A percentile compares a stretch with the other conserved stretches of the same genome.
phyloP scores from a whole-genome alignment of 2,797 vertebrate species.

The Myripristis murdjan region DNA sequence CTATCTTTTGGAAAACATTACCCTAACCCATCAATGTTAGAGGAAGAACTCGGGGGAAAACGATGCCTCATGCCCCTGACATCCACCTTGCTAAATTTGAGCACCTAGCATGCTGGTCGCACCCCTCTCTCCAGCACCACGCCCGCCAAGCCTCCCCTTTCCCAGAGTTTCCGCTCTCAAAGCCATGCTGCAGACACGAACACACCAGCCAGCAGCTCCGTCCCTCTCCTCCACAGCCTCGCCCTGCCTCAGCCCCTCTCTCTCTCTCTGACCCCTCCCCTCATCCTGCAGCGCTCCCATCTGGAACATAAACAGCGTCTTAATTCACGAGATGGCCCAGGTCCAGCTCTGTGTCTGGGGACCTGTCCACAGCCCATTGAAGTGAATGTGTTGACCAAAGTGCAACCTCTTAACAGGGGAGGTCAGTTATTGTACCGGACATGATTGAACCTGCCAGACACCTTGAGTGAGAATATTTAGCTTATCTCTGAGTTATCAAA shows the following conservation, averaged over 20 bases:
- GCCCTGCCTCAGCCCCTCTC: background rate
- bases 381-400: slow-evolving; percentile 55
- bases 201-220: slow-evolving; percentile 2
- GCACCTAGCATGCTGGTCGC: slow-evolving; percentile 8
- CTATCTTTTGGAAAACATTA: no score
- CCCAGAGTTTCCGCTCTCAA: slow-evolving; percentile 12
- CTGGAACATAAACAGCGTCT: slow-evolving; percentile 68
- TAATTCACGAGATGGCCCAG: slow-evolving; percentile 68
- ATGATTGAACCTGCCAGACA: slow-evolving; percentile 56
- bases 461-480: slow-evolving; percentile 38
- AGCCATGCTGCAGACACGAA: slow-evolving; percentile 20
- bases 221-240: slow-evolving; percentile 3
- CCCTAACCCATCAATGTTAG: no score
- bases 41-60: background rate
- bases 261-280: background rate
- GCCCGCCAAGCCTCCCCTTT: slow-evolving; percentile 6
- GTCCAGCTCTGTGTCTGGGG: slow-evolving; percentile 61
- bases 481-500: slow-evolving; percentile 40
- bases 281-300: slow-evolving; percentile 30
- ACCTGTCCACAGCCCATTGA: slow-evolving; percentile 50
- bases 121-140: slow-evolving; percentile 13
- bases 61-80: background rate
- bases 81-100: background rate
- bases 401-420: slow-evolving; percentile 40
- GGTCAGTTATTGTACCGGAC: slow-evolving; percentile 59